Base-by-base conservation (phyloP, 2,113 vertebrate genomes). In the Melanerpes aurifrons region DNA sequence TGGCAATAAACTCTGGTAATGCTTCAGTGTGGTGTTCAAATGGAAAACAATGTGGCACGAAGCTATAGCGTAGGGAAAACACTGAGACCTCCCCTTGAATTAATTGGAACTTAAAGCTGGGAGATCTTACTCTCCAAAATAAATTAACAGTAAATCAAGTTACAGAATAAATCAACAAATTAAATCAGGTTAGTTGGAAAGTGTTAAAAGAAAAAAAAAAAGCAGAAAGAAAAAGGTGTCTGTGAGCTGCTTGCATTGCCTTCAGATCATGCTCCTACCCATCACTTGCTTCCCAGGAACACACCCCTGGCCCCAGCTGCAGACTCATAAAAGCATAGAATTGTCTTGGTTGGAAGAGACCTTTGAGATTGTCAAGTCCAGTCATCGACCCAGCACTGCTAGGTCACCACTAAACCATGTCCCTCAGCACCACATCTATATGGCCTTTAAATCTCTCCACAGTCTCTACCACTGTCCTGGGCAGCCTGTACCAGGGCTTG, bases 101-200 rank as follows among this genome's bases (percentile, higher is more conserved):
- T 97, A 96, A 96, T 82, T 94, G 96, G 93, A 95, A 92, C 83
- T 95, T 96, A 94, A 89, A 96, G 69, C 90, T 87, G 90, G 90
- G 95, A 93, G 96, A 96, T 97, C 91, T 96, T 95, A 87, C 53
- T 73, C 43, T 95, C 92, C 43, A 94, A 97, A 96, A 97, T 96
- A 96, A 96, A 91, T 94, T 93, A 96, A 82, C 91, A 89, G 82
- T 80, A 82, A 89, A 89, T 94, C 86, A 79, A 75, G 74, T 93
- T 91, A 85, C 76, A 86, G 94, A 97, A 97, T 97, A 96, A 95
- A 98, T 97, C 96, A 97, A 92, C 88, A 92, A 96, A 96, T 94
- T 95, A 95, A 95, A 97, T 94, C 22, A 10, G 63, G 56, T 92
- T 92, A 89, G 83, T 62, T 90, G 94, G 47, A 75, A 95, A 95